Percentiles rank a stretch among this genome's conserved stretches.
phyloP scores from a whole-genome alignment of 1,140 invertebrate species.

The Hypsibius dujardini region DNA sequence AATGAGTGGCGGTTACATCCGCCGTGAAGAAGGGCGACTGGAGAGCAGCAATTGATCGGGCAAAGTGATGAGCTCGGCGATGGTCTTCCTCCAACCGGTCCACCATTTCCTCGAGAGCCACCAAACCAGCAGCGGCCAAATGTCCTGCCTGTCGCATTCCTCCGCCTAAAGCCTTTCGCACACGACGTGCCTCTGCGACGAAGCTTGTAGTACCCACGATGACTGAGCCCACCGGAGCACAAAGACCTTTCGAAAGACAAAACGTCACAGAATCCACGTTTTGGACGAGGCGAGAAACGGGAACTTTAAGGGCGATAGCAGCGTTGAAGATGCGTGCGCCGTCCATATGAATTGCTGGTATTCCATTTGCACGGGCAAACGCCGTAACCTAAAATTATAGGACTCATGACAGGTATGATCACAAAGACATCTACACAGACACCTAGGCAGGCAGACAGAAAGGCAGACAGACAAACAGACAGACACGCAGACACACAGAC shows the following conservation, averaged over 20 bases:
- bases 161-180: conserved; percentile 70
- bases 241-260: conserved; percentile 43
- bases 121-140: conserved; percentile 64
- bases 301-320: conserved; percentile 43
- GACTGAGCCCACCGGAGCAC: conserved; percentile 67
- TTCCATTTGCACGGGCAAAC: conserved; percentile 30
- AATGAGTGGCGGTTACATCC: conserved; percentile 46
- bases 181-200: conserved; percentile 51
- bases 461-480: no score
- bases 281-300: conserved; percentile 44
- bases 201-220: conserved; percentile 61
- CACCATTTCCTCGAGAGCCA: conserved; percentile 55
- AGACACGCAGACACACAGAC: no score
- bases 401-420: no score
- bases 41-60: conserved; percentile 42
- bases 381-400: neutral
- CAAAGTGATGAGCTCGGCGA: conserved; percentile 46
- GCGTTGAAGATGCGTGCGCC: conserved; percentile 85
- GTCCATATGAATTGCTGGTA: conserved; percentile 65
- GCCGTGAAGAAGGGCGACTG: conserved; percentile 38
- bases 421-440: no score
- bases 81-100: conserved; percentile 56
- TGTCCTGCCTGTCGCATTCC: conserved; percentile 76
- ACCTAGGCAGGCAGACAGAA: no score
- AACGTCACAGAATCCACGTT: conserved; percentile 52